Conservation (phyloP, 2,797 vertebrate species). For the Staurois parvus region DNA sequence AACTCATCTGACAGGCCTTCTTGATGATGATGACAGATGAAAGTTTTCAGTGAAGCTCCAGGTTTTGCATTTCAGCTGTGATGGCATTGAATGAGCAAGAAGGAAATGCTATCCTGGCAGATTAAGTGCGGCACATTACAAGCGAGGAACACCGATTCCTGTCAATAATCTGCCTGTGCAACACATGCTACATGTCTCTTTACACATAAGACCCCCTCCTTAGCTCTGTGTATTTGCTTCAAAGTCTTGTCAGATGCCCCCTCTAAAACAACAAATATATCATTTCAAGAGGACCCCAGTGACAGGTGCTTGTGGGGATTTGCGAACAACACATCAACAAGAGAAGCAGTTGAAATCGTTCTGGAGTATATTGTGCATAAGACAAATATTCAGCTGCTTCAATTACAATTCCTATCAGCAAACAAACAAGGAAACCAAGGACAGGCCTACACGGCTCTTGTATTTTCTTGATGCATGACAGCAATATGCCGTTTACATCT, state of each 20-base stretch:
- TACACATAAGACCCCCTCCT: slow-evolving; percentile 72
- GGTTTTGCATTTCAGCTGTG: slow-evolving; percentile 76
- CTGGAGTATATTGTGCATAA: slow-evolving; percentile 55
- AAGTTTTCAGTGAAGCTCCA: slow-evolving; percentile 70
- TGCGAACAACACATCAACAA: slow-evolving; percentile 65
- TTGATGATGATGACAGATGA: slow-evolving; percentile 74
- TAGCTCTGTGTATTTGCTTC: slow-evolving; percentile 71
- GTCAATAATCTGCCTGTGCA: slow-evolving; percentile 70
- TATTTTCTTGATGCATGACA: background rate
- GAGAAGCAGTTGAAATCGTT: slow-evolving; percentile 66
- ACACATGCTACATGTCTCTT: slow-evolving; percentile 72
- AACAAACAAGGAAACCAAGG: slow-evolving; percentile 16
- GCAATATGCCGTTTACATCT: background rate
- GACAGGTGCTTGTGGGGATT: slow-evolving; percentile 77
- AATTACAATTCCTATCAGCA: slow-evolving; percentile 16
- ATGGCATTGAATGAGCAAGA: slow-evolving; percentile 69
- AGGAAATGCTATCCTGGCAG: slow-evolving; percentile 77
- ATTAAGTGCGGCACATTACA: slow-evolving; percentile 75
- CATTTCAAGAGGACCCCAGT: slow-evolving; percentile 74
- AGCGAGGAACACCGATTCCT: slow-evolving; percentile 66
- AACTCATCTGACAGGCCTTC: slow-evolving; percentile 70
- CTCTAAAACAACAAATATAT: slow-evolving; percentile 74
- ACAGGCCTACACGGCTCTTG: background rate
- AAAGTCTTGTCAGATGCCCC: slow-evolving; percentile 71
- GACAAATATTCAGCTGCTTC: slow-evolving; percentile 29